Base-by-base conservation (phyloP, 2,113 vertebrate genomes). In the Anguilla rostrata region DNA sequence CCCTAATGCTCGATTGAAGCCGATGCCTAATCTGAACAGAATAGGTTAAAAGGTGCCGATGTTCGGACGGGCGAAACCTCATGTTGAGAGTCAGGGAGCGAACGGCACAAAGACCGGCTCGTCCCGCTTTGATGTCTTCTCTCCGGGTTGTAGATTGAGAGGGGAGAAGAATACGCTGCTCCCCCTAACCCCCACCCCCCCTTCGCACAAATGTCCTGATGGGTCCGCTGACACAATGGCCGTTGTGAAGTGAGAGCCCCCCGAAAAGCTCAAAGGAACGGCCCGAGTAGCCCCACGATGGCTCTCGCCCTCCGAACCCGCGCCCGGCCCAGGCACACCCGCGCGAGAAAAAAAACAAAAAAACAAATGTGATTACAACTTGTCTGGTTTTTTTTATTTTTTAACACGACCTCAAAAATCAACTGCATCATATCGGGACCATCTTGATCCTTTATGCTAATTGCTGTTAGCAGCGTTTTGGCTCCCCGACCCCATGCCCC, bases 41-140 rank as follows among this genome's bases (percentile, higher is more conserved):
- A 99, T 99, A 97, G 97, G 97, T 99, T 98, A 99, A 99, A 99
- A 99, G 97, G 97, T 97, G 97, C 98, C 97, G 97, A 98, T 97
- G 96, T 97, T 97, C 96, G 96, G 94, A 96, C 96, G 96, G 93
- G 94, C 92, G 96, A 97, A 98, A 97, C 98, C 98, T 97, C 98
- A 98, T 98, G 97, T 99, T 97, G 98, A 97, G 98, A 98, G 97
- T 98, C 97, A 97, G 97, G 96, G 95, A 96, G 96, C 93, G 95
- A 96, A 96, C 95, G 96, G 95, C 96, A 97, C 97, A 97, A 97
- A 97, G 8, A 96, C 95, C 94, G 94, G 96, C 97, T 97, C 95
- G 93, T 91, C 81, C 88, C 91, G 93, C 98, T 99, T 99, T 99
- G 98, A 99, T 98, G 97, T 98, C 96, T 95, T 96, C 97, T 97